Evolutionary conservation across 2,797 vertebrate species (phyloP).

Genomic region (Mormyrus hasselquistii): DNA sequence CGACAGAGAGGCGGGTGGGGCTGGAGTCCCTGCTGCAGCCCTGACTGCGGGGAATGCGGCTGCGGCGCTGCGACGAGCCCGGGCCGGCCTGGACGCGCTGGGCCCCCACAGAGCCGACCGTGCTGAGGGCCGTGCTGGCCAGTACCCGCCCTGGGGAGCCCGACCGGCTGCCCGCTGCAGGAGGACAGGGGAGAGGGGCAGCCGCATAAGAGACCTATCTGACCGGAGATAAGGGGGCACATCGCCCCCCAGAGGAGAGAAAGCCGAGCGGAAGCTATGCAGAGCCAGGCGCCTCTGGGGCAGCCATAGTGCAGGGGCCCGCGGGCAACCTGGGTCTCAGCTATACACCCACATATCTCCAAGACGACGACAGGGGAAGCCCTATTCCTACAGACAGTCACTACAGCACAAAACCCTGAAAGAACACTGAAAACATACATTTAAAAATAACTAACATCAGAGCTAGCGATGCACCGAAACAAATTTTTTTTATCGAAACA

Average conservation of each 20-base stretch:
- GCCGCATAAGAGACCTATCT: not conserved
- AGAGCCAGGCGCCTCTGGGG: not conserved
- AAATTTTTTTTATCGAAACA: not conserved
- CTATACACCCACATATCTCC: not conserved
- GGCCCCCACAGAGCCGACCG: conserved; percentile 74
- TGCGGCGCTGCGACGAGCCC: conserved; percentile 72
- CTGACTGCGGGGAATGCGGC: conserved; percentile 93
- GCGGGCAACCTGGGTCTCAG: not conserved
- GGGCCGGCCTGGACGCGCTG: conserved; percentile 76
- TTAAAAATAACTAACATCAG: not conserved
- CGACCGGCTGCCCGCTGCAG: conserved; percentile 87
- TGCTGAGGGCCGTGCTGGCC: conserved; percentile 84
- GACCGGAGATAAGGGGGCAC: not conserved
- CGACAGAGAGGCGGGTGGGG: conserved; percentile 87
- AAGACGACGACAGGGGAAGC: not conserved
- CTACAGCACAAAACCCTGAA: not conserved
- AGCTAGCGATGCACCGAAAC: not conserved
- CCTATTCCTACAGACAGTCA: not conserved
- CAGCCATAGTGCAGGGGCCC: too few species aligned
- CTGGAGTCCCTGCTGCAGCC: conserved; percentile 95
- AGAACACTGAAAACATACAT: not conserved
- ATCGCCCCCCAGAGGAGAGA: not conserved
- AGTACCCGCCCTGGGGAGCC: conserved; percentile 92
- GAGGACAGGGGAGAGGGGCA: conserved; percentile 8
- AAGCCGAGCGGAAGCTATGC: not conserved